Base-by-base conservation (phyloP, 2,888 invertebrate species). In the Aquatica leii region DNA sequence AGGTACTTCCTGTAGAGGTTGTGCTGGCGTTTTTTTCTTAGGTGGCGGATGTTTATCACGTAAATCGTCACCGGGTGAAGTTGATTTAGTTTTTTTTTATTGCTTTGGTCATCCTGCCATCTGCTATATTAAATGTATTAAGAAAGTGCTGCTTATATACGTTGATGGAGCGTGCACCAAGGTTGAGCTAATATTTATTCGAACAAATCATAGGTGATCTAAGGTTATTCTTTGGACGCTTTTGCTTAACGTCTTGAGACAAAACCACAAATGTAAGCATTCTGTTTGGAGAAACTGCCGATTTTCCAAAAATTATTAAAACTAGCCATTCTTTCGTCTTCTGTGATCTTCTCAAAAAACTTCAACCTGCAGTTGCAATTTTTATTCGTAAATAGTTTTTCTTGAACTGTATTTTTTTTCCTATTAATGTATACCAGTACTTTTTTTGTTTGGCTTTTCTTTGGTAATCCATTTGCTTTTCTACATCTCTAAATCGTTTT, bases 21-120 rank as follows among this genome's bases (percentile, higher is more conserved):
- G 40, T 18, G 20, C n/a, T 17, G 41, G 17, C 41, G 41, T 43
- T 43, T 43, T 43, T 6, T n/a, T n/a, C n/a, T 43, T 43, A 15
- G 15, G 14, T 43, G 41, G 41, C 14, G 14, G 17, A 17, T 43
- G 41, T 21, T 48, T 18, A 1, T 17, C 48, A 20, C 20, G 20
- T 48, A 20, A 11, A 48, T 48, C 48, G 18, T 18, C 18, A n/a
- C 48, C 48, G 11, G 20, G 20, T 21, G 20, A 48, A 6, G 18
- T 21, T 48, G 20, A 8, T 21, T 17, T 48, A 21, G n/a, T n/a
- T 5, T 21, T 2, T 21, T n/a, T 18, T 48, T 18, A 18, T 18
- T 8, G 18, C 48, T 12, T 21, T 18, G n/a, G n/a, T n/a, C n/a
- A n/a, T n/a, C n/a, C n/a, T n/a, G n/a, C n/a, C n/a, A n/a, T n/a